Evolutionary conservation across 2,888 invertebrate genomes (phyloP), one percentile per base, ranked within the genome.

Genomic region (Dryomyza anilis): DNA sequence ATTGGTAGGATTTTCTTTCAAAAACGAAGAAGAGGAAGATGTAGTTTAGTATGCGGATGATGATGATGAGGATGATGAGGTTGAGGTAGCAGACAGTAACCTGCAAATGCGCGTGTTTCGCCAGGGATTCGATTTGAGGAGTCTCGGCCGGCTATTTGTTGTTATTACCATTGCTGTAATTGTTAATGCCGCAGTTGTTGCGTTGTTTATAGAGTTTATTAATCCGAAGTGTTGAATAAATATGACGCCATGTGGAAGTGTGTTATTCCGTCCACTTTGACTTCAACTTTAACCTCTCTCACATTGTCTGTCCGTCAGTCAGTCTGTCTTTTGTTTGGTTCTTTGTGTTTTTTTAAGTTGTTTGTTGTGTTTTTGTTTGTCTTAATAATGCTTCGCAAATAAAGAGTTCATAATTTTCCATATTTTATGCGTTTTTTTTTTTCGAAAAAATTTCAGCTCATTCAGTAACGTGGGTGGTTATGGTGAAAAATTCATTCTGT

Each of bases 341-440:
- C 12, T 39, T 6, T 12, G 12, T 4, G 14, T 29, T 33, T 25
- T 29, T 16, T 29, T 33, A 12, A 14, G 27, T 55, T 3, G 5
- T 12, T 2, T 55, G 7, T 14, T 29, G n/a, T 29, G 14, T 7
- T 19, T 46, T 50, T 60, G 29, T 60, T 45, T 55, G 55, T 30
- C 33, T 63, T 55, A n/a, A 12, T 12, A 52, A 50, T 27, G 52
- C 8, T 19, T 19, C 43, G 52, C 61, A 61, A 43, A 61, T 50
- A 52, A 39, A 52, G 43, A 53, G 52, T 14, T 66, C 58, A 76
- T 76, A 76, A 76, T 73, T 76, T 77, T 72, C 72, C 75, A 72
- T 73, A 76, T 75, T 77, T 77, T 75, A 76, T 76, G 75, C 74
- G n/a, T n/a, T n/a, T n/a, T n/a, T n/a, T n/a, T n/a, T n/a, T n/a